phyloP scores from a whole-genome alignment of 2,888 invertebrate species.

The Neoscelio sp. region DNA sequence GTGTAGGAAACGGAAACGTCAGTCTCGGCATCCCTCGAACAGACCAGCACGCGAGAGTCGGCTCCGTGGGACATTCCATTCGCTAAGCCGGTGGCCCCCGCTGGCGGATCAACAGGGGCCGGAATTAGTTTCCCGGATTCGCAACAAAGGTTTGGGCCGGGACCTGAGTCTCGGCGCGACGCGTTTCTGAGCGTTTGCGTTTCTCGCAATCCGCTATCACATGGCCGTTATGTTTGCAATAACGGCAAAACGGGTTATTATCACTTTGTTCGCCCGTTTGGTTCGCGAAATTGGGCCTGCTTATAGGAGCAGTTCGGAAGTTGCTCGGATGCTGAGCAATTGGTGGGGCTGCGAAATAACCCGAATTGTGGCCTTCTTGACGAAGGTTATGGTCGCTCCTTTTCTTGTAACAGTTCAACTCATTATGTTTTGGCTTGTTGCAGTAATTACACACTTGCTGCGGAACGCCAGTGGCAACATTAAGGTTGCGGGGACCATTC shows the following conservation, averaged over 20 bases:
- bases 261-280: background rate
- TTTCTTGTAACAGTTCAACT: background rate
- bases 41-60: too few relatives aligned
- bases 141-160: background rate
- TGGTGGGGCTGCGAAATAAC: too few relatives aligned
- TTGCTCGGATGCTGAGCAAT: too few relatives aligned
- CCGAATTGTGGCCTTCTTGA: too few relatives aligned
- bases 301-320: background rate
- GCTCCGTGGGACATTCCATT: too few relatives aligned
- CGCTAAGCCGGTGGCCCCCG: background rate
- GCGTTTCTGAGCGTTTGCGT: background rate
- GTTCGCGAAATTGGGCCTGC: background rate
- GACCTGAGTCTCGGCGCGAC: background rate
- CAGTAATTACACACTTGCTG: background rate
- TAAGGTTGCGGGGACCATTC: too few relatives aligned
- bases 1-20: too few relatives aligned
- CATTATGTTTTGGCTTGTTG: background rate
- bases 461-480: background rate
- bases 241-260: background rate
- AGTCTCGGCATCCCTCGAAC: too few relatives aligned
- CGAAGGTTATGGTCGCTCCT: too few relatives aligned
- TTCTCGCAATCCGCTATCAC: slow-evolving; percentile 6
- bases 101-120: background rate
- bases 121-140: slow-evolving; percentile 9
- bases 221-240: background rate